phyloP scores from a whole-genome alignment of 2,888 invertebrate species.

The Monochamus alternatus region DNA sequence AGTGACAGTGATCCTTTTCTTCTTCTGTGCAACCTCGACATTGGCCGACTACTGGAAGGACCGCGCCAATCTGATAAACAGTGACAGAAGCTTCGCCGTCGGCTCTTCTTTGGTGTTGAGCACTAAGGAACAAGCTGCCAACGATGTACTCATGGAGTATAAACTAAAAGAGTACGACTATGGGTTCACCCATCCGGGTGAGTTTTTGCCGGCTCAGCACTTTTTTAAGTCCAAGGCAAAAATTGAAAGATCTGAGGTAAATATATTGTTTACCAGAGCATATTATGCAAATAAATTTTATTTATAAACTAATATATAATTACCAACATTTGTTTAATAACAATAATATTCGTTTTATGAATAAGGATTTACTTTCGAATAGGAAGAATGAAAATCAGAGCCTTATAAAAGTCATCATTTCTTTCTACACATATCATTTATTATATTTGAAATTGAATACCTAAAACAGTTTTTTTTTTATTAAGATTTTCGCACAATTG shows the following conservation, averaged over 20 bases:
- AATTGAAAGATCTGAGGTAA: slow-evolving; percentile 74
- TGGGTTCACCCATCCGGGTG: slow-evolving; percentile 58
- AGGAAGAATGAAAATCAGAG: too few relatives aligned
- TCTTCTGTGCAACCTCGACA: slow-evolving; percentile 6
- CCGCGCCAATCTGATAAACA: slow-evolving; percentile 49
- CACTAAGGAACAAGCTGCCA: slow-evolving; percentile 60
- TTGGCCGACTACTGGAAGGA: slow-evolving; percentile 55
- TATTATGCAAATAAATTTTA: background rate
- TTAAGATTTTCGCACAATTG: too few relatives aligned
- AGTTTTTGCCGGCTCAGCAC: slow-evolving; percentile 78
- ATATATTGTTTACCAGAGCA: too few relatives aligned
- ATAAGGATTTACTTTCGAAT: too few relatives aligned
- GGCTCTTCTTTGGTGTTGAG: slow-evolving; percentile 65
- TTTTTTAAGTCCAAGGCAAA: slow-evolving; percentile 76
- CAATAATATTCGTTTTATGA: too few relatives aligned
- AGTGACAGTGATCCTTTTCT: slow-evolving; percentile 19
- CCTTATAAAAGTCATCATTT: too few relatives aligned
- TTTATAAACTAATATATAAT: too few relatives aligned
- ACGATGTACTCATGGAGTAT: slow-evolving; percentile 61
- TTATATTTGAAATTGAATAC: too few relatives aligned
- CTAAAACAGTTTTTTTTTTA: too few relatives aligned
- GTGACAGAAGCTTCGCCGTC: slow-evolving; percentile 49
- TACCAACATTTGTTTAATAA: too few relatives aligned
- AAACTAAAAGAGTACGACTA: slow-evolving; percentile 62
- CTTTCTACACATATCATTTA: too few relatives aligned